Evolutionary conservation across 2,797 vertebrate genomes (phyloP), one percentile per base, ranked within the genome.

Genomic region (Acrocephalus scirpaceus): DNA sequence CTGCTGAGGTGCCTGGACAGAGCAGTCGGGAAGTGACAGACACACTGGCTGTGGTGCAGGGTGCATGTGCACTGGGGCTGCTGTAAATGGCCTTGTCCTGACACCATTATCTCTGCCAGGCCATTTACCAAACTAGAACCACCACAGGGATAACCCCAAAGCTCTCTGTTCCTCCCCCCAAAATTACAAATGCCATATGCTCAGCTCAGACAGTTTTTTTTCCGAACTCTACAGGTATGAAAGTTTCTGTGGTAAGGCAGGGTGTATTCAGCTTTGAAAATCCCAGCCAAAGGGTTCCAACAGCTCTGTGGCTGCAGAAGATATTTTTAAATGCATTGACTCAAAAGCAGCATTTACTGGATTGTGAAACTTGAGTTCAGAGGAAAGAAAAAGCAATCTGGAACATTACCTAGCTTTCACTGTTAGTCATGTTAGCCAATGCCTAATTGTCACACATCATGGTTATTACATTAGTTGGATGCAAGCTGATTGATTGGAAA

Each of bases 381-480:
- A 92, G 78, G 73, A 93, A 93, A 86, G n/a, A 75, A 81, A 79
- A 92, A 84, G 67, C 25, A 73, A 50, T 69, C 44, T 61, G 74
- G 42, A 92, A 47, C 57, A 54, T 54, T 77, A 73, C 80, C 54
- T 93, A 51, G 32, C 36, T 92, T 51, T 92, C 85, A 93, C 1
- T 48, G 80, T 96, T 93, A 95, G 89, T 92, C 72, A 79, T 32
- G 73, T 94, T 91, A 96, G 93, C 56, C 94, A 95, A 73, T 42
- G 71, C 65, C 72, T 16, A 27, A 40, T 79, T 65, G 21, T 74
- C 50, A 86, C 42, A 65, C 62, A 58, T 36, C 51, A n/a, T 3
- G 21, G 75, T 88, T 93, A 95, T 64, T 84, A 53, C 38, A 56
- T 95, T 83, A 96, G 72, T 23, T 64, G 51, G 32, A 74, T 81